Conservation (phyloP, 2,888 invertebrate genomes). For the Hylaea fasciaria region DNA sequence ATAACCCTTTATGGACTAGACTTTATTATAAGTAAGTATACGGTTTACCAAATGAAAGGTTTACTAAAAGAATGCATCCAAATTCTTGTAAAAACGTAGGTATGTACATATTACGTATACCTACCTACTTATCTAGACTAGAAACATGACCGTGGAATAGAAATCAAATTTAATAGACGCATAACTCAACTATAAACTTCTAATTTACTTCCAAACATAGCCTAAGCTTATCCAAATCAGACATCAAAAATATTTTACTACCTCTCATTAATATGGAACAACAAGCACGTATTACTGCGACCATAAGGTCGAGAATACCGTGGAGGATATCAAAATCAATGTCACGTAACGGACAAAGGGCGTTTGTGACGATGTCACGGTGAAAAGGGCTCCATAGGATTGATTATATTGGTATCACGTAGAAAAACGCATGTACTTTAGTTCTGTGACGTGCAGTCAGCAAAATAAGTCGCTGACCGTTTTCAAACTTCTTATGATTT, state of each 20-base stretch:
- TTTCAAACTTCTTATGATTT: no score
- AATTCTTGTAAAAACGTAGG: no score
- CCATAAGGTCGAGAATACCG: slow-evolving; percentile 11
- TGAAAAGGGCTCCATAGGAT: slow-evolving; percentile 17
- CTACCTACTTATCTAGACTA: no score
- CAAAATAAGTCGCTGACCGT: no score
- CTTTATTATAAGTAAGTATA: no score
- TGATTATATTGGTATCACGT: slow-evolving; percentile 26
- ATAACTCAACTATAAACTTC: slow-evolving; percentile 2
- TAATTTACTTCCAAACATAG: slow-evolving; percentile 10
- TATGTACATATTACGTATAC: no score
- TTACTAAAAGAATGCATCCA: no score
- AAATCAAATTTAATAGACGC: no score
- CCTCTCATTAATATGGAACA: not conserved
- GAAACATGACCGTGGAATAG: no score
- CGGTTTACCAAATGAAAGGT: no score
- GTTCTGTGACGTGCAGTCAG: not conserved
- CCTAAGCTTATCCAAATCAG: slow-evolving; percentile 3
- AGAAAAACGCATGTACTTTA: not conserved
- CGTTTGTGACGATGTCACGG: slow-evolving; percentile 25
- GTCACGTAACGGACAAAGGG: slow-evolving; percentile 34
- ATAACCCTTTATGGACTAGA: no score
- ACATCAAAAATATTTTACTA: slow-evolving; percentile 5
- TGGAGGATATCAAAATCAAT: slow-evolving; percentile 14
- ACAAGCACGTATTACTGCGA: not conserved